phyloP scores from a whole-genome alignment of 2,888 invertebrate species.

The Harpalus rufipes region DNA sequence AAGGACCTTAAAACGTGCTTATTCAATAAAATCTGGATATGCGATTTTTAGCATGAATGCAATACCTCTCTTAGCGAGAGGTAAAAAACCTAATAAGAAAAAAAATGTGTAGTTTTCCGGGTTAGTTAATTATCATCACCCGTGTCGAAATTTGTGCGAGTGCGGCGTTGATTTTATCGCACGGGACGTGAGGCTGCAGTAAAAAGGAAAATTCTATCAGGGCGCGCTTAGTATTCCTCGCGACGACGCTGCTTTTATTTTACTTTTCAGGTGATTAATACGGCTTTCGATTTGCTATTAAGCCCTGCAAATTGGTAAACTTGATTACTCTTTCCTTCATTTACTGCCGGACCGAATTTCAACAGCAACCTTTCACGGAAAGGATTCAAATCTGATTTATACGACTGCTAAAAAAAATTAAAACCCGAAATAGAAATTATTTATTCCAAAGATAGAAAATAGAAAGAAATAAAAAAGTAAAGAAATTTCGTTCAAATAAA shows the following conservation, averaged over 20 bases:
- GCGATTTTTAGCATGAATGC: too few relatives aligned
- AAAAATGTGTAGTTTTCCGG: background rate
- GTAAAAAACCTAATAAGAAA: constrained; percentile 32
- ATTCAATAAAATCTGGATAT: too few relatives aligned
- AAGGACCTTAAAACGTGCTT: too few relatives aligned
- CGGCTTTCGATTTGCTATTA: constrained; percentile 65
- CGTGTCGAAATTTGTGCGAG: constrained; percentile 30
- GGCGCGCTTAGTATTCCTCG: constrained; percentile 60
- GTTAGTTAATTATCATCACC: constrained; percentile 37
- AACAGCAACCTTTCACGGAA: background rate
- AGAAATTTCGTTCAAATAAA: too few relatives aligned
- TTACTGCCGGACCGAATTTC: constrained; percentile 31
- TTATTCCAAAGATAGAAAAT: too few relatives aligned
- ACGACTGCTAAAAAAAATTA: background rate
- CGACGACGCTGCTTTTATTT: constrained; percentile 58
- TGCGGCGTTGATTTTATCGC: constrained; percentile 58
- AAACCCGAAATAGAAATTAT: background rate
- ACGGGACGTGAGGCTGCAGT: constrained; percentile 25
- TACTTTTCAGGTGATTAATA: constrained; percentile 66
- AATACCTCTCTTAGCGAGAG: too few relatives aligned
- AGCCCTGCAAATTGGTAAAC: constrained; percentile 60
- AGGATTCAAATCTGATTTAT: constrained; percentile 5
- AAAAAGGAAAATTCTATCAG: constrained; percentile 62
- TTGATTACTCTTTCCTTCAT: constrained; percentile 64
- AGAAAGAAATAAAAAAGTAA: too few relatives aligned